Evolutionary conservation across 2,888 invertebrate genomes (phyloP).

Genomic region (Synanthedon myopaeformis): DNA sequence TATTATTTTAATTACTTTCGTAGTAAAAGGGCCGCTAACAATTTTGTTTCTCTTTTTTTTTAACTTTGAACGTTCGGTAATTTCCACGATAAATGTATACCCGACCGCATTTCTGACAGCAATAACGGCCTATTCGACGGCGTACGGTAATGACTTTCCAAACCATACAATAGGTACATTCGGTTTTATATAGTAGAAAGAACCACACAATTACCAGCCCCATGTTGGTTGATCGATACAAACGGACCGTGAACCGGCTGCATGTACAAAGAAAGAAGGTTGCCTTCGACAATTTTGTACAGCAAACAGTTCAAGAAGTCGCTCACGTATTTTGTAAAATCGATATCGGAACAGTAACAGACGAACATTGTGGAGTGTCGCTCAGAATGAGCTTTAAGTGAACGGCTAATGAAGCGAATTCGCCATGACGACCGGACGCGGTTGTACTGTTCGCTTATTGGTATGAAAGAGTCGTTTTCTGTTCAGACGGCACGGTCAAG

Average conservation of each 20-base stretch:
- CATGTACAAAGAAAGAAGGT: constrained; percentile 25
- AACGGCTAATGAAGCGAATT: neutral
- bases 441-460: neutral
- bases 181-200: neutral
- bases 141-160: constrained; percentile 32
- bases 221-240: neutral
- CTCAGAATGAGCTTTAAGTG: constrained; percentile 6
- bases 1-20: constrained; percentile 66
- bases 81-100: constrained; percentile 31
- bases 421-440: neutral
- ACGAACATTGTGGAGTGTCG: constrained; percentile 4
- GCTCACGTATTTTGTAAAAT: constrained; percentile 20
- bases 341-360: constrained; percentile 31
- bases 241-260: constrained; percentile 16
- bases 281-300: constrained; percentile 27
- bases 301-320: constrained; percentile 11
- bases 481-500: neutral
- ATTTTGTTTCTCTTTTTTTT: constrained; percentile 24
- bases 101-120: constrained; percentile 21
- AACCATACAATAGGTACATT: constrained; percentile 22
- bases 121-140: constrained; percentile 21
- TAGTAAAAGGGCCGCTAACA: constrained; percentile 44
- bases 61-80: constrained; percentile 30
- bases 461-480: neutral
- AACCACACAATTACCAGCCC: neutral